Conservation (phyloP, 2,888 invertebrate species). For the Autographa pulchrina region DNA sequence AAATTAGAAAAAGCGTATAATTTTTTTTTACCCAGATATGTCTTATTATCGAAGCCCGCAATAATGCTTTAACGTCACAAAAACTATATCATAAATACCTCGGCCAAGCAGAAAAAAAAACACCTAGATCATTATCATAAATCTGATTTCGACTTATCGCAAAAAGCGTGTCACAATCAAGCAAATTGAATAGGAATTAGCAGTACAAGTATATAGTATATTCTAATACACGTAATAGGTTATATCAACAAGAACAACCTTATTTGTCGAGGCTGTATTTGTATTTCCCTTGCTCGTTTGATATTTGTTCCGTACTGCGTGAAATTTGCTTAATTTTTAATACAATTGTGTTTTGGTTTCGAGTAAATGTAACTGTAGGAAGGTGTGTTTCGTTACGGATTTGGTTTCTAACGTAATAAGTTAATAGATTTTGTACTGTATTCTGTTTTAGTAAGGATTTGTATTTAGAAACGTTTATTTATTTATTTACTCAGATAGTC, state of each 20-base stretch:
- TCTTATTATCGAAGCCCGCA: too few relatives aligned
- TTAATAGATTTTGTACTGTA: not conserved
- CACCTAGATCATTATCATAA: not conserved
- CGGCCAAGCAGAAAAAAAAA: too few relatives aligned
- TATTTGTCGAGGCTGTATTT: slow-evolving; percentile 29
- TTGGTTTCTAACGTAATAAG: not conserved
- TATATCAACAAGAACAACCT: slow-evolving; percentile 11
- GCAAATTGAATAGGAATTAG: slow-evolving; percentile 50
- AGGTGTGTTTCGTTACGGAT: not conserved
- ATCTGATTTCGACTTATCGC: slow-evolving; percentile 3
- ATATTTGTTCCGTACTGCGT: slow-evolving; percentile 10
- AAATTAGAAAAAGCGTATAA: too few relatives aligned
- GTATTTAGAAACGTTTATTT: too few relatives aligned
- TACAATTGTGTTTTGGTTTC: not conserved
- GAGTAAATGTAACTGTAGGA: not conserved
- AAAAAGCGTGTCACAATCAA: slow-evolving; percentile 56
- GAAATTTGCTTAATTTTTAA: slow-evolving; percentile 7
- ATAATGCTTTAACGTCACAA: too few relatives aligned
- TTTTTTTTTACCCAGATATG: too few relatives aligned
- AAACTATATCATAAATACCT: too few relatives aligned
- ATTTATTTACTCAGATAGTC: too few relatives aligned
- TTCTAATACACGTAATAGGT: slow-evolving; percentile 21
- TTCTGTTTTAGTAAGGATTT: not conserved
- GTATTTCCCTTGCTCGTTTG: slow-evolving; percentile 3
- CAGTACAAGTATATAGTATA: slow-evolving; percentile 20